phyloP scores from a whole-genome alignment of 2,888 invertebrate genomes.

The Venusia cambrica region DNA sequence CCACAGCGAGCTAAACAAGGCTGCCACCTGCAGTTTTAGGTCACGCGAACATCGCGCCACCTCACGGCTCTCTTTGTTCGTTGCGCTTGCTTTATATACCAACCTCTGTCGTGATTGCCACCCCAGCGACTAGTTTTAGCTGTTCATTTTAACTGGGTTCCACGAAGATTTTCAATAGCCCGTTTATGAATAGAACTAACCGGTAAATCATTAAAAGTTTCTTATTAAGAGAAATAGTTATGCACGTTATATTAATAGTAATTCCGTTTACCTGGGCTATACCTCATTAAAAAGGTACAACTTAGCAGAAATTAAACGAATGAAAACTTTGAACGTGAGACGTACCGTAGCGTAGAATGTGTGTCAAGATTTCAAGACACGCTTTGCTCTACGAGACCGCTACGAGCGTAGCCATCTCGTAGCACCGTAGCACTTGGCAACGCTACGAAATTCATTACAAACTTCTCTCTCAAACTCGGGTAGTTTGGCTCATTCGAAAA shows the following conservation, averaged over 20 bases:
- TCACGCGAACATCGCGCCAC: slow-evolving; percentile 56
- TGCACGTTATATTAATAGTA: slow-evolving; percentile 10
- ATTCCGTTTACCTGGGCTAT: slow-evolving; percentile 13
- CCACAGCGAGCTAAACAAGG: slow-evolving; percentile 37
- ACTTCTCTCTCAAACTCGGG: slow-evolving; percentile 22
- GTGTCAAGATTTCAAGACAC: slow-evolving; percentile 1
- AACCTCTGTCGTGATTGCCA: slow-evolving; percentile 23
- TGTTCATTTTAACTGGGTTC: slow-evolving; percentile 19
- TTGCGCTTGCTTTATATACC: slow-evolving; percentile 36
- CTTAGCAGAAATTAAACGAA: not conserved
- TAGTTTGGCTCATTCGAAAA: slow-evolving; percentile 25
- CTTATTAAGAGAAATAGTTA: slow-evolving; percentile 1
- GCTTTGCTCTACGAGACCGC: slow-evolving; percentile 7
- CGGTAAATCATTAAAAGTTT: slow-evolving; percentile 12
- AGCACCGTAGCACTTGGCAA: slow-evolving; percentile 36
- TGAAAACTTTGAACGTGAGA: slow-evolving; percentile 1
- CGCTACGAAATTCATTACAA: slow-evolving; percentile 25
- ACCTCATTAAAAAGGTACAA: slow-evolving; percentile 4
- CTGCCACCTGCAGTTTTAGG: slow-evolving; percentile 71
- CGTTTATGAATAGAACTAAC: not conserved
- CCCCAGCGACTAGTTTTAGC: slow-evolving; percentile 24
- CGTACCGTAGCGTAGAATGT: not conserved
- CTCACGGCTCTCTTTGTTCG: slow-evolving; percentile 40
- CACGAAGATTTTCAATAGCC: slow-evolving; percentile 1
- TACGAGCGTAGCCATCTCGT: slow-evolving; percentile 34